phyloP scores from a whole-genome alignment of 2,797 vertebrate species.

The Dicrostonyx torquatus region DNA sequence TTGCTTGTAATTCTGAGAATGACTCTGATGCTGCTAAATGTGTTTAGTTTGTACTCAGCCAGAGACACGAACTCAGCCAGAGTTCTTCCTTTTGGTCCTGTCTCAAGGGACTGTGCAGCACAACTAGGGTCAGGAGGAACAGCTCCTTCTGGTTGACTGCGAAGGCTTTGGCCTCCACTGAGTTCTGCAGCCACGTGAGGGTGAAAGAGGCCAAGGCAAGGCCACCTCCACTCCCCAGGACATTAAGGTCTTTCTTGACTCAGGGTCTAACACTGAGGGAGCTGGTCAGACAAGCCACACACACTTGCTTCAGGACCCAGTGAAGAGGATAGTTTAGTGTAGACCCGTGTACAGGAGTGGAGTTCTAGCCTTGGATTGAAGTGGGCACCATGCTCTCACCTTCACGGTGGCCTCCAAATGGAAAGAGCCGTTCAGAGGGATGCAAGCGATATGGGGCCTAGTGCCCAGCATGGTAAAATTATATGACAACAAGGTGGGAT shows the following conservation, averaged over 20 bases:
- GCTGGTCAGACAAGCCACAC: not conserved
- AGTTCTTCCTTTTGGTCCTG: not conserved
- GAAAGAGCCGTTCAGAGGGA: not conserved
- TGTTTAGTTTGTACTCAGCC: not conserved
- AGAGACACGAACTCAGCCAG: not conserved
- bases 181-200: not conserved
- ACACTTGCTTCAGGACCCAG: not conserved
- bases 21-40: not conserved
- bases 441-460: not conserved
- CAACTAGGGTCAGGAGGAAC: too few relatives aligned
- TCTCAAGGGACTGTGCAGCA: not conserved
- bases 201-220: not conserved
- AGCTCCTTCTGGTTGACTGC: not conserved
- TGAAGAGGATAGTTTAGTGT: not conserved
- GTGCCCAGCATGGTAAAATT: not conserved
- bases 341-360: not conserved
- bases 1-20: not conserved
- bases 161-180: not conserved
- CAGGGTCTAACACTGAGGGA: not conserved
- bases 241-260: not conserved
- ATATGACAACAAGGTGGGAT: not conserved
- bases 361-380: not conserved
- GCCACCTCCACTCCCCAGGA: not conserved
- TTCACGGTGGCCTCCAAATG: not conserved
- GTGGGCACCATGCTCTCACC: not conserved